phyloP scores from a whole-genome alignment of 2,888 invertebrate genomes.

The Phortica okadai region DNA sequence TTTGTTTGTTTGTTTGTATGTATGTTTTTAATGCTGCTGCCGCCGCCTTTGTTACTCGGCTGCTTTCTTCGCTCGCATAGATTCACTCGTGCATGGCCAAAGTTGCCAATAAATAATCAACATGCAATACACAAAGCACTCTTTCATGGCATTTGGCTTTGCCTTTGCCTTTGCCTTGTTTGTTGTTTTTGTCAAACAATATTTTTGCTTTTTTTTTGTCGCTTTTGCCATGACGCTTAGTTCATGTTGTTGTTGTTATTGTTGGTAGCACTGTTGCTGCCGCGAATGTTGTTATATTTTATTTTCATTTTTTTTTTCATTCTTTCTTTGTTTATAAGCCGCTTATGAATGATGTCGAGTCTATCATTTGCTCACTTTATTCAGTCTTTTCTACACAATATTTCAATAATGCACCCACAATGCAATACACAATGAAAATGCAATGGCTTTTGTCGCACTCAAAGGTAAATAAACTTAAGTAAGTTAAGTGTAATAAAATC shows the following conservation, averaged over 20 bases:
- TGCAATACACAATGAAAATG: too few species aligned
- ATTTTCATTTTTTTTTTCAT: background rate
- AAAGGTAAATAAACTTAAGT: too few species aligned
- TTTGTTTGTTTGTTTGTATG: too few species aligned
- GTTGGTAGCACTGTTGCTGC: background rate
- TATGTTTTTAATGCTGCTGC: background rate
- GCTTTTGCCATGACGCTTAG: background rate
- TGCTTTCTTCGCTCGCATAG: background rate
- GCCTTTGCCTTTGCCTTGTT: background rate
- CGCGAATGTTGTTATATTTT: background rate
- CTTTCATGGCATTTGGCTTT: too few species aligned
- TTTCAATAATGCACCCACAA: too few species aligned
- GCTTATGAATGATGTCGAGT: slow-evolving; percentile 26
- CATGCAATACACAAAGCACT: slow-evolving; percentile 13
- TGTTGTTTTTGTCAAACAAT: background rate
- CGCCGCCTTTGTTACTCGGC: background rate
- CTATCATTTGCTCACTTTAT: slow-evolving; percentile 12
- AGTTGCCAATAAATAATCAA: slow-evolving; percentile 23
- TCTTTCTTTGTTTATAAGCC: slow-evolving; percentile 6
- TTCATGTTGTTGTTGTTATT: background rate
- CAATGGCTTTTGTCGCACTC: too few species aligned
- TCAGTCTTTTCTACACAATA: background rate
- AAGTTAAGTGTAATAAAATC: too few species aligned
- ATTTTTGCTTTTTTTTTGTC: too few species aligned
- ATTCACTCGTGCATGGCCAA: background rate